Percentiles rank a stretch among this genome's conserved stretches.
phyloP scores from a whole-genome alignment of 2,797 vertebrate species.

The Periparus ater region DNA sequence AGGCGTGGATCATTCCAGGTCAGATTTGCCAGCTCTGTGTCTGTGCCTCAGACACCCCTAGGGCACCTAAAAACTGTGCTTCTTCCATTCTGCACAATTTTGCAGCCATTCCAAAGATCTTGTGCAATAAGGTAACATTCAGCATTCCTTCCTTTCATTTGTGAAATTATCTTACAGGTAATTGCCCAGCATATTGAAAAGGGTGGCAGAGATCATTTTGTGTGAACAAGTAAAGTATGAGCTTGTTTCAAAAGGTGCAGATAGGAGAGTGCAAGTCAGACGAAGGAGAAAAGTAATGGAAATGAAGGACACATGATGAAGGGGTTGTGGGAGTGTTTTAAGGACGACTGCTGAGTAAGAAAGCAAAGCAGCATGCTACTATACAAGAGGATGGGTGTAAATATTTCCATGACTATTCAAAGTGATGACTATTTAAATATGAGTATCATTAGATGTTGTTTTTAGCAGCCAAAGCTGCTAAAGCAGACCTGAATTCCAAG shows the following conservation, averaged over 20 bases:
- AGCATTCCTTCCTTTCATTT: not conserved
- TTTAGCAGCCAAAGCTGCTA: constrained; percentile 5
- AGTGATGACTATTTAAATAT: not conserved
- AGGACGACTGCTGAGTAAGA: not conserved
- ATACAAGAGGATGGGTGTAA: not conserved
- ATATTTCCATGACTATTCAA: not conserved
- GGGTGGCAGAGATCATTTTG: not conserved
- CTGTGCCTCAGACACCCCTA: not conserved
- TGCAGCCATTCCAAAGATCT: not conserved
- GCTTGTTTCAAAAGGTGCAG: not conserved
- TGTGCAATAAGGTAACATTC: not conserved
- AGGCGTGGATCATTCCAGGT: not conserved
- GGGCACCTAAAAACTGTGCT: not conserved
- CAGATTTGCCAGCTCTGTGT: not conserved
- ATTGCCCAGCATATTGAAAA: not conserved
- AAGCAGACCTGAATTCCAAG: constrained; percentile 35
- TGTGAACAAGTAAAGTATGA: not conserved
- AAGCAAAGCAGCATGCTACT: not conserved
- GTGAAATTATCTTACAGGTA: not conserved
- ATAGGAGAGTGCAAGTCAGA: not conserved
- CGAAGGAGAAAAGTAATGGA: not conserved
- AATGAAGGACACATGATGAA: not conserved
- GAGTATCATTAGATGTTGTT: not conserved
- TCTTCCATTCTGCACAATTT: not conserved
- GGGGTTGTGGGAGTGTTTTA: not conserved